Conservation (phyloP, 2,113 vertebrate species). For the Hippopotamus amphibius region DNA sequence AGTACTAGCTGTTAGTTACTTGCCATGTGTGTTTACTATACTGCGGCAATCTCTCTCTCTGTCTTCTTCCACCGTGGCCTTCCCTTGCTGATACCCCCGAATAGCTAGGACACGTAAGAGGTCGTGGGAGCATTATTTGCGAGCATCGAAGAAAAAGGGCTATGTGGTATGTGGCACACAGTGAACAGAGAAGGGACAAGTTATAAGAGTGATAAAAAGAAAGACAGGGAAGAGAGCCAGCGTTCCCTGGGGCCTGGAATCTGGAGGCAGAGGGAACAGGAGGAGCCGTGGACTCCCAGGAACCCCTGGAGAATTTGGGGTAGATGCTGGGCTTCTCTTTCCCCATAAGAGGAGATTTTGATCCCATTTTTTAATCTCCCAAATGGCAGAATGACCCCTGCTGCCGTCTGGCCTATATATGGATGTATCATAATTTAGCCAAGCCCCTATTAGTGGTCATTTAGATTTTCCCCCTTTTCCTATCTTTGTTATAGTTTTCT, state of each 20-base stretch:
- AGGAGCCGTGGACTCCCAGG: neutral
- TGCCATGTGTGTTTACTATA: neutral
- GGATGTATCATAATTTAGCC: neutral
- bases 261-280: neutral
- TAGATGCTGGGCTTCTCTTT: neutral
- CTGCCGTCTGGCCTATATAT: neutral
- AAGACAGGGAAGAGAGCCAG: neutral
- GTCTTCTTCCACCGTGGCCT: neutral
- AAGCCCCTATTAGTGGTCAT: neutral
- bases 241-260: neutral
- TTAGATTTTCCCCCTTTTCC: neutral
- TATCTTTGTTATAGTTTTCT: neutral
- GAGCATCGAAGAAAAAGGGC: neutral
- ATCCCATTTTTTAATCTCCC: neutral
- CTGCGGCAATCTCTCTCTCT: neutral
- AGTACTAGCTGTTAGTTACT: neutral
- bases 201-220: neutral
- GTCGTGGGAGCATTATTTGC: neutral
- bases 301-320: neutral
- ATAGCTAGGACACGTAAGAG: neutral
- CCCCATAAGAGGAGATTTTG: neutral
- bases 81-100: neutral
- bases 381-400: neutral
- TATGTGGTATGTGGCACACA: neutral
- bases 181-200: neutral